Evolutionary conservation across 2,888 invertebrate genomes (phyloP).

Genomic region (Meghimatium bilineatum): DNA sequence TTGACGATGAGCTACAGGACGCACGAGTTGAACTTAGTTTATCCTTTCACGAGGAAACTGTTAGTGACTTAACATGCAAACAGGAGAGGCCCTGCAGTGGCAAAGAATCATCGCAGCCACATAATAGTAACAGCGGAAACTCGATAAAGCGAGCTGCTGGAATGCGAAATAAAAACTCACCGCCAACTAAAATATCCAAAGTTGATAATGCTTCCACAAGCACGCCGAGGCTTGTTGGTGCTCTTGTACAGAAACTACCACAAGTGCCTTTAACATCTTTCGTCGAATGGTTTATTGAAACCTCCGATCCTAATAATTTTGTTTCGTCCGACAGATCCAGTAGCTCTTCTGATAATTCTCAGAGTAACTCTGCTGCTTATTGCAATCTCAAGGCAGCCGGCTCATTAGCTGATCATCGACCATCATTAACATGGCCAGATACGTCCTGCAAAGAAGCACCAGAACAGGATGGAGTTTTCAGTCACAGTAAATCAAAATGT

Average conservation of each 20-base stretch:
- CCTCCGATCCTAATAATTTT: slow-evolving; percentile 45
- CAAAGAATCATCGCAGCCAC: background rate
- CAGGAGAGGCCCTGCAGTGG: background rate
- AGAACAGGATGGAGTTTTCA: background rate
- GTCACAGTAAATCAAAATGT: background rate
- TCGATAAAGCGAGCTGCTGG: background rate
- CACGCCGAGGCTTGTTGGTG: slow-evolving; percentile 26
- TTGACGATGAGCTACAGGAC: background rate
- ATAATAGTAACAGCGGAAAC: slow-evolving; percentile 10
- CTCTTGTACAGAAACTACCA: slow-evolving; percentile 35
- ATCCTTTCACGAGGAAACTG: slow-evolving; percentile 7
- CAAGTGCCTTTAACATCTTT: slow-evolving; percentile 43
- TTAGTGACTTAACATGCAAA: background rate
- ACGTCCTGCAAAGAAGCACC: background rate
- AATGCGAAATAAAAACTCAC: slow-evolving; percentile 32
- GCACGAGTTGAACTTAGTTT: background rate
- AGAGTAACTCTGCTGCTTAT: background rate
- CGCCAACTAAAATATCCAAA: slow-evolving; percentile 43
- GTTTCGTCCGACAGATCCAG: slow-evolving; percentile 32
- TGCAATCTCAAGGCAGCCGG: background rate
- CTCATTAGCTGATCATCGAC: background rate
- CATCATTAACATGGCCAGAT: background rate
- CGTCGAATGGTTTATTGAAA: slow-evolving; percentile 50
- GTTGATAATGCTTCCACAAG: slow-evolving; percentile 4
- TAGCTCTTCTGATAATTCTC: slow-evolving; percentile 24